Evolutionary conservation across 2,797 vertebrate species (phyloP).

Genomic region (Rhynchotus rufescens): DNA sequence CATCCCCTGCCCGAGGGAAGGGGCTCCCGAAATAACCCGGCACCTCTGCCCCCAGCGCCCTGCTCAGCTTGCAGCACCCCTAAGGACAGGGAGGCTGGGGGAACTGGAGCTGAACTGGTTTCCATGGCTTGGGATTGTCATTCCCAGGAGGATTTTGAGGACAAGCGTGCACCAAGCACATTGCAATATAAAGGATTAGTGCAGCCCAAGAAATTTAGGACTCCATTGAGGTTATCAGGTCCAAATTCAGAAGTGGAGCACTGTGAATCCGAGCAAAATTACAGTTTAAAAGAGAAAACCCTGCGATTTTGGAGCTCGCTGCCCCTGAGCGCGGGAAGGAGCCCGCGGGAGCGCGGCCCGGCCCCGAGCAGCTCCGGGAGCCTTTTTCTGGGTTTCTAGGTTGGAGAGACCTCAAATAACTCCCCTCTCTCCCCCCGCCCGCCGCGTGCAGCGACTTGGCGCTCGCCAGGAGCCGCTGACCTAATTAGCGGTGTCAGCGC

Average conservation of each 20-base stretch:
- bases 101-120: too few species aligned
- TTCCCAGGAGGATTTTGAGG: not conserved
- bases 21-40: not conserved
- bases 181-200: not conserved
- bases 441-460: not conserved
- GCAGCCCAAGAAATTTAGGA: not conserved
- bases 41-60: accelerated
- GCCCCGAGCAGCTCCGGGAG: conserved; percentile 30
- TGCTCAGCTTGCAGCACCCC: accelerated
- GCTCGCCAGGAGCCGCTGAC: not conserved
- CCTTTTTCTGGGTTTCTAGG: conserved; percentile 81
- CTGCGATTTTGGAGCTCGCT: accelerated
- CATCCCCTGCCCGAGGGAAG: accelerated
- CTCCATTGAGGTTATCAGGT: not conserved
- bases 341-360: accelerated
- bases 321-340: not conserved
- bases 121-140: not conserved
- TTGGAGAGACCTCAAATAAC: conserved; percentile 36
- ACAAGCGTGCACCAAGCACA: accelerated
- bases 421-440: not conserved
- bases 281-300: not conserved
- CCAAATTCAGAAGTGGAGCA: not conserved
- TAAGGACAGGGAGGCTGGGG: not conserved
- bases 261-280: accelerated
- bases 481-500: conserved; percentile 67